Percentiles rank a stretch among this genome's conserved stretches.
These are phyloP conservation scores for Kradibia gibbosae DNA, from an alignment of 1,140 invertebrate species.

Conservation along the genomic window DNA sequence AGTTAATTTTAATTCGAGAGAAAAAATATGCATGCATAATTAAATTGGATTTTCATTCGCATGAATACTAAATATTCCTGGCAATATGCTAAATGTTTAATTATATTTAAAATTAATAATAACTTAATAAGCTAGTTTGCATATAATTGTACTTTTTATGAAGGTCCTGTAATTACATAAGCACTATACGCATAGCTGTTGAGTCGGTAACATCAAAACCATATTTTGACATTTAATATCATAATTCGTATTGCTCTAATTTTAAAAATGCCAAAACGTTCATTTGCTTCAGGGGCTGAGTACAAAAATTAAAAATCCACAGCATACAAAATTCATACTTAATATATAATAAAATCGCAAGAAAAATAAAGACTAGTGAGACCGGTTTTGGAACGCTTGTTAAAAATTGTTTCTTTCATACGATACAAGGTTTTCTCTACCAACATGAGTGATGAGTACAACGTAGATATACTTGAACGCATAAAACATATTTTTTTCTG, in stretches of 20 bases:
- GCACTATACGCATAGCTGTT: not conserved
- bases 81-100: no score
- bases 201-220: not conserved
- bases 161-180: not conserved
- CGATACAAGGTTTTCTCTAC: constrained; percentile 22
- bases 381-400: constrained; percentile 20
- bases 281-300: not conserved
- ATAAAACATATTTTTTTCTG: constrained; percentile 66
- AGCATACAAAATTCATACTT: not conserved
- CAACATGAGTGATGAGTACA: constrained; percentile 5
- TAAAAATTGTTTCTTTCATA: constrained; percentile 6
- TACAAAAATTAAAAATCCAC: constrained; percentile 5
- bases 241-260: not conserved
- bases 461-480: constrained; percentile 54
- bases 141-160: not conserved
- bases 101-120: no score
- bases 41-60: not conserved
- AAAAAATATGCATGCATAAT: not conserved
- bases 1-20: no score
- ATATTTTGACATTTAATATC: not conserved
- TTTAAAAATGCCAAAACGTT: not conserved
- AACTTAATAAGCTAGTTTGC: no score
- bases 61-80: not conserved
- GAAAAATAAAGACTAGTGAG: not conserved
- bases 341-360: not conserved